Base-by-base conservation (phyloP, 2,113 vertebrate genomes). In the Esox niger region DNA sequence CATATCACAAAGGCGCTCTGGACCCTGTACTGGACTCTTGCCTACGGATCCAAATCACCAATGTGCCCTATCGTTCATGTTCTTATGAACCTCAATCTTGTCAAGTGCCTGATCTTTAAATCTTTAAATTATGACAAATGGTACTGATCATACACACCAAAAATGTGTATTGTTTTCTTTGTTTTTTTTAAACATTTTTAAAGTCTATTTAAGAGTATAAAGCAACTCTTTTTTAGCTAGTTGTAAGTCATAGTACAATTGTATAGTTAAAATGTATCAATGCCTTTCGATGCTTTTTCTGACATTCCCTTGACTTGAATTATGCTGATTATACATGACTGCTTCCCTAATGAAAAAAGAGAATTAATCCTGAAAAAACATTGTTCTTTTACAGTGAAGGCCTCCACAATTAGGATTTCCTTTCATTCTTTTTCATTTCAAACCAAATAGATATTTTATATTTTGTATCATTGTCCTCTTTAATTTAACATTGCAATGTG, bases 401-500 rank as follows among this genome's bases (percentile, higher is more conserved):
- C 57, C 62, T 61, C 35, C 25, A 38, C 73, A 64, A 10, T 66
- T 5, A 29, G 26, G 32, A 69, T 52, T 79, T 59, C 67, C 17
- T 35, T 56, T 57, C 17, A 0, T 47, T 63, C 60, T 61, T 58
- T 73, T 63, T 75, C 68, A 75, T 81, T 81, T 77, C 77, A 88
- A 87, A 82, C 87, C 88, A 90, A 91, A 90, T 82, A 87, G 80
- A 62, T 54, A 43, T 77, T 79, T 32, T 52, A 70, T 71, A 81
- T 55, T 73, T 70, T 78, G 70, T 82, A 43, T 70, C 77, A 61
- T 82, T 71, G 69, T 74, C 32, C 25, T 66, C 59, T 8, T 80
- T 91, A 88, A 91, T 87, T 91, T 92, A 90, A 89, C 77, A 81
- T 88, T 88, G 90, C 87, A 90, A 89, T 90, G 84, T 91, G 87